Base-by-base conservation (phyloP, 2,113 vertebrate species). In the Neodontobutis hainanensis region DNA sequence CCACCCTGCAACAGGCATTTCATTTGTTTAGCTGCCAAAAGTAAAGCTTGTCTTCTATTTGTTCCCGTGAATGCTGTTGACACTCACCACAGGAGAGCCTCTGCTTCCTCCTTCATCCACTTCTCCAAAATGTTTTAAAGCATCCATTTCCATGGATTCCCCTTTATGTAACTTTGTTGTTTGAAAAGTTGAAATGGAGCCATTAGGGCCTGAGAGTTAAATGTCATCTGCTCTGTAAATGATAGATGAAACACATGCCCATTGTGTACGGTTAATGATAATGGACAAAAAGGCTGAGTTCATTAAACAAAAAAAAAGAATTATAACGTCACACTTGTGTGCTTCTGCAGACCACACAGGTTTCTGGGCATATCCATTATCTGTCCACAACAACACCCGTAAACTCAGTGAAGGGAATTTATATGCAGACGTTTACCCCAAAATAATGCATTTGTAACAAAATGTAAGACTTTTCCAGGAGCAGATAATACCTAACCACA, bases 1-100 rank as follows among this genome's bases (percentile, higher is more conserved):
- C 8, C 47, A 44, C 50, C 52, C 44, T 53, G 14, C 44, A 27
- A 68, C 8, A 3, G 52, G 38, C 66, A 57, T 62, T 67, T 81
- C 60, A 76, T 74, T 85, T 83, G 69, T 82, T 85, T 80, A 19
- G 38, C n/a, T 65, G 71, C 75, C 61, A 78, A 63, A 64, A 67
- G 70, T 36, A 43, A 71, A 63, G 61, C 60, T 61, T 7, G 50
- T 74, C 70, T 73, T 35, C 55, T 64, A 35, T 64, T 65, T 65
- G 42, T 51, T 34, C 61, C 74, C 57, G 49, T 70, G 53, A 64
- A 45, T 49, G 11, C 60, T 61, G 42, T 19, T 68, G 65, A 70
- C 66, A 64, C 27, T 56, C 60, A 58, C 27, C 58, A 16, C 51
- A 64, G 50, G 27, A 72, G 34, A 61, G 49, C 40, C 49, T 58